Conservation (phyloP, 2,113 vertebrate genomes). For the Sinocyclocheilus grahami region DNA sequence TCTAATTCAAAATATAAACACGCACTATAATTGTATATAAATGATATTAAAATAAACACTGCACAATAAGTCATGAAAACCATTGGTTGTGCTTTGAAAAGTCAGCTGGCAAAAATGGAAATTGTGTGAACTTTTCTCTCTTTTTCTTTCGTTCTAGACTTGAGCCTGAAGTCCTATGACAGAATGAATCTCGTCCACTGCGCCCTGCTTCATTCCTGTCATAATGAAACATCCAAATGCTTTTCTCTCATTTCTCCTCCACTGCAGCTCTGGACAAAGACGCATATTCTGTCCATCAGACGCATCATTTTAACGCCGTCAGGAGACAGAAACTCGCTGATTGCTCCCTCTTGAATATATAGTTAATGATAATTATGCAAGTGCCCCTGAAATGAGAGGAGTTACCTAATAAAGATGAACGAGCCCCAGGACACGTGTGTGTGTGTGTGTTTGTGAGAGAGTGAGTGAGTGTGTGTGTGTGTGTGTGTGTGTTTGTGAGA, state of each 20-base stretch:
- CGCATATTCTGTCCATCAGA: conserved; percentile 18
- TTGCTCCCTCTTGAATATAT: conserved; percentile 50
- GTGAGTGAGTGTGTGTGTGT: too few species aligned
- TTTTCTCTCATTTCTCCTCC: conserved; percentile 83
- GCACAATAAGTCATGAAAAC: too few species aligned
- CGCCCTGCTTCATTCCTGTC: not conserved
- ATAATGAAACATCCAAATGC: conserved; percentile 62
- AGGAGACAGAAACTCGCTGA: conserved; percentile 36
- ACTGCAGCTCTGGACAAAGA: conserved; percentile 28
- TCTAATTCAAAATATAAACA: too few species aligned
- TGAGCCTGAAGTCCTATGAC: not conserved
- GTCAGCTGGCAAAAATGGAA: too few species aligned
- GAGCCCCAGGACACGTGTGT: not conserved
- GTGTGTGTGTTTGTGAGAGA: not conserved
- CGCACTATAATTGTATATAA: too few species aligned
- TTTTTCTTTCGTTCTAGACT: not conserved
- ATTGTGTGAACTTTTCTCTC: too few species aligned
- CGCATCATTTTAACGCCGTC: conserved; percentile 1
- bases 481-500: too few species aligned
- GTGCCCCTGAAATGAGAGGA: conserved; percentile 54
- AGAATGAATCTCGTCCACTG: not conserved
- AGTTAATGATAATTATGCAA: conserved; percentile 58
- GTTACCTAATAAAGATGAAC: conserved; percentile 52
- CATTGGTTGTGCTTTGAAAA: too few species aligned
- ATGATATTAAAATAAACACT: too few species aligned